Conservation (phyloP, 2,113 vertebrate genomes). For the Eptesicus fuscus region DNA sequence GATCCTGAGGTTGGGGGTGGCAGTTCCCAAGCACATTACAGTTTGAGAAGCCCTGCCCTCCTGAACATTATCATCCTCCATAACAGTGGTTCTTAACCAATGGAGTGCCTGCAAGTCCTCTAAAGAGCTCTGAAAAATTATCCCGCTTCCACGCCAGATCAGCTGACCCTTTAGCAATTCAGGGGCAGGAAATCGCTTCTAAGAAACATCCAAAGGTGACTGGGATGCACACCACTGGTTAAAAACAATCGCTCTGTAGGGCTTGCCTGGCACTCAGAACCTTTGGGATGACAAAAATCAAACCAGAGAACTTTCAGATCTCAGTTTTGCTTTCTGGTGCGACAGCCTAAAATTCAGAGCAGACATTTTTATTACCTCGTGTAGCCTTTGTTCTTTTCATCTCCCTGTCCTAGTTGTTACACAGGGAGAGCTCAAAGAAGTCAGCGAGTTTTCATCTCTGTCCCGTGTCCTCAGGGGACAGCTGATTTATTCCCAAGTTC, state of each 20-base stretch:
- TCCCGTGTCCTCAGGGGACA: constrained; percentile 12
- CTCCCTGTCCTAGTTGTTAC: constrained; percentile 1
- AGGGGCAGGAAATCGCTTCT: neutral
- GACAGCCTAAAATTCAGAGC: constrained; percentile 46
- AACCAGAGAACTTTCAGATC: neutral
- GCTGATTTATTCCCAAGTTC: constrained; percentile 67
- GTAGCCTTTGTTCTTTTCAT: constrained; percentile 32
- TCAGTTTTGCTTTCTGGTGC: constrained; percentile 27
- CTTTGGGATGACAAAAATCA: constrained; percentile 40
- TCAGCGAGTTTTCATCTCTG: constrained; percentile 58
- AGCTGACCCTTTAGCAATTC: neutral
- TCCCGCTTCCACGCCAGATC: neutral
- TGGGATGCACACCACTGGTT: neutral
- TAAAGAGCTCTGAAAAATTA: neutral
- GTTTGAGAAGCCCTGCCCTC: neutral
- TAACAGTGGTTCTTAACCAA: neutral
- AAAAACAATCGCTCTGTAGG: neutral
- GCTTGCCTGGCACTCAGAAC: neutral
- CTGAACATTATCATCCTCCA: neutral
- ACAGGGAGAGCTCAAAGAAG: constrained; percentile 53
- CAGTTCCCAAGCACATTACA: neutral
- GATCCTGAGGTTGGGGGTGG: neutral
- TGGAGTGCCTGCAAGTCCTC: neutral
- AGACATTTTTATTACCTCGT: constrained; percentile 54
- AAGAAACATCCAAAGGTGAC: neutral